Evolutionary conservation across 1,140 invertebrate genomes (phyloP).

Genomic region (Drosophila punjabiensis): DNA sequence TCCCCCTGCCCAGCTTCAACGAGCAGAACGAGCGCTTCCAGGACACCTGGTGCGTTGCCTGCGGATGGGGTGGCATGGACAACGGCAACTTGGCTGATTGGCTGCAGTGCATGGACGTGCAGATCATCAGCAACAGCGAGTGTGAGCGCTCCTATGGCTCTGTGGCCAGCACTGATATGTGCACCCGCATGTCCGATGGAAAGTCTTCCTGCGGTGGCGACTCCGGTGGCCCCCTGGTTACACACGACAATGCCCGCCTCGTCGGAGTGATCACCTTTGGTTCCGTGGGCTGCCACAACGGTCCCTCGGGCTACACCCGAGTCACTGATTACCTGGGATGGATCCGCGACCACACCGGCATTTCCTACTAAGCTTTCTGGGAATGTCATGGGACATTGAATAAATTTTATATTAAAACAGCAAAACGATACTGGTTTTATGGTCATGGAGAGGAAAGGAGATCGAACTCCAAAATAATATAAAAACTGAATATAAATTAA

Average conservation of each 20-base stretch:
- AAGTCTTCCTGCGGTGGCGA: slow-evolving; percentile 79
- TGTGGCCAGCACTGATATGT: slow-evolving; percentile 59
- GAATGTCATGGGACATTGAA: background rate
- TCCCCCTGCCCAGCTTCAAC: no score
- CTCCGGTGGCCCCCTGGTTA: no score
- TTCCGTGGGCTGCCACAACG: slow-evolving; percentile 10
- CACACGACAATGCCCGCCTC: no score
- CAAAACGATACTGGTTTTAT: background rate
- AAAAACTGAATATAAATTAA: no score
- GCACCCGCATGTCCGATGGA: slow-evolving; percentile 34
- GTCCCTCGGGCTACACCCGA: slow-evolving; percentile 42
- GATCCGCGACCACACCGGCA: slow-evolving; percentile 46
- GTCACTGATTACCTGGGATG: slow-evolving; percentile 44
- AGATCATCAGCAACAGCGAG: slow-evolving; percentile 59
- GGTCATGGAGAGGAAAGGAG: no score
- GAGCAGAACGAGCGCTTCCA: no score
- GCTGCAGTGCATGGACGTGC: slow-evolving; percentile 60
- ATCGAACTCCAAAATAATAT: no score
- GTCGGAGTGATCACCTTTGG: slow-evolving; percentile 42
- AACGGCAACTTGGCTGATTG: slow-evolving; percentile 52
- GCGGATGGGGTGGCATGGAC: no score
- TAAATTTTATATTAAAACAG: background rate
- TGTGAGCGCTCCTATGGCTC: slow-evolving; percentile 48
- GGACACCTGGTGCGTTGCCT: no score
- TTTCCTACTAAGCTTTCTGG: slow-evolving; percentile 43